Conservation (phyloP, 1,140 invertebrate species). For the Drosophila triauraria region DNA sequence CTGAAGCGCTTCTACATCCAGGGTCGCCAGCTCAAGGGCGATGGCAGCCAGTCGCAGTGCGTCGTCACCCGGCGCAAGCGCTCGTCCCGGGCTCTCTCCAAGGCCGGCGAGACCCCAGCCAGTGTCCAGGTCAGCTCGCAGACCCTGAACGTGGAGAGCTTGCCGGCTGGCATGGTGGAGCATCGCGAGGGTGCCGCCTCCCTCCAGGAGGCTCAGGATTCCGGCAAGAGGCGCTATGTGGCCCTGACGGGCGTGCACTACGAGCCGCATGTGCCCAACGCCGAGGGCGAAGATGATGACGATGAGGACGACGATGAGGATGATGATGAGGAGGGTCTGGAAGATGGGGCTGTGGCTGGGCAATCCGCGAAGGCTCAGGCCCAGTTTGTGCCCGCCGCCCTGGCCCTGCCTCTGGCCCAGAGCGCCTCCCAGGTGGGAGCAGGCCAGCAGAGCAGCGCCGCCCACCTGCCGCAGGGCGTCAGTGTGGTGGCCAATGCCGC, state of each 20-base stretch:
- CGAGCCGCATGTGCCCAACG: conserved; percentile 24
- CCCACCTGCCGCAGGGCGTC: conserved; percentile 49
- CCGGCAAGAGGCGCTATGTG: conserved; percentile 57
- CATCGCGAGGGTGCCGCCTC: conserved; percentile 45
- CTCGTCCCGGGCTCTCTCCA: conserved; percentile 19
- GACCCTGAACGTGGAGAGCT: conserved; percentile 37
- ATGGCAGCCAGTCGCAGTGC: conserved; percentile 75
- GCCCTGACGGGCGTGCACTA: conserved; percentile 53
- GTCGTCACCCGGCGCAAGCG: conserved; percentile 75
- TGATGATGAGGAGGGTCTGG: conserved; percentile 14
- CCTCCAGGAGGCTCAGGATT: conserved; percentile 6
- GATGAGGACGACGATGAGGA: conserved; percentile 24
- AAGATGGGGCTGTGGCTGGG: conserved; percentile 1
- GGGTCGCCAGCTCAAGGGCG: conserved; percentile 68
- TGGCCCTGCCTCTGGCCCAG: conserved; percentile 43
- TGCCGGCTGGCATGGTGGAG: conserved; percentile 24
- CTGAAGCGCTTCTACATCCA: conserved; percentile 77
- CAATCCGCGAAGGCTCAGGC: conserved; percentile 18
- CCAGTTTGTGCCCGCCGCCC: conserved; percentile 47
- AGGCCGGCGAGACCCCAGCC: neutral
- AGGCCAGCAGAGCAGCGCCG: conserved; percentile 4
- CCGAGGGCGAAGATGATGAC: neutral
- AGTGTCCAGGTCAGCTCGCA: conserved; percentile 53
- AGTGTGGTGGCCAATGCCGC: conserved; percentile 68
- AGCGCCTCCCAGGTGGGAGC: neutral